Conservation (phyloP, 2,797 vertebrate species). For the Lateolabrax maculatus region DNA sequence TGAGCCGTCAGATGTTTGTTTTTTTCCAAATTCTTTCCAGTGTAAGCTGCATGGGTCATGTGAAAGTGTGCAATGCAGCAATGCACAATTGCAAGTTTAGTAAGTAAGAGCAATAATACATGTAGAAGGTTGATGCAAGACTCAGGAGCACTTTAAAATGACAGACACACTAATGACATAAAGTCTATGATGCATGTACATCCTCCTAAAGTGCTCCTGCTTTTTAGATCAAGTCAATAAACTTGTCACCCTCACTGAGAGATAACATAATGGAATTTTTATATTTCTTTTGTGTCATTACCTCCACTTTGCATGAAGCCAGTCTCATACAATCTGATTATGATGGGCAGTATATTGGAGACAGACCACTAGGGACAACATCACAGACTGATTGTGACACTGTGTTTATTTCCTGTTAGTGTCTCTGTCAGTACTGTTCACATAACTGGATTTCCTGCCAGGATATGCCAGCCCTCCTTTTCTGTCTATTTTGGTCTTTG, state of each 20-base stretch:
- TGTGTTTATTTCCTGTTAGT: slow-evolving; percentile 60
- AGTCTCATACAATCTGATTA: background rate
- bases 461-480: slow-evolving; percentile 48
- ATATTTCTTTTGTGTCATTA: too few relatives aligned
- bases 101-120: background rate
- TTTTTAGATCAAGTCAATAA: background rate
- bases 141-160: background rate
- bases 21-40: background rate
- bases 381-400: slow-evolving; percentile 1
- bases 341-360: background rate
- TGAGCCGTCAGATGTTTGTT: background rate
- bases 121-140: background rate
- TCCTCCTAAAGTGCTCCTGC: background rate
- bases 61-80: background rate
- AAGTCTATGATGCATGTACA: background rate
- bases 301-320: background rate
- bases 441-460: slow-evolving; percentile 68
- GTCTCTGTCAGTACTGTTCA: slow-evolving; percentile 30
- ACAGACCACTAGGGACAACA: slow-evolving; percentile 20
- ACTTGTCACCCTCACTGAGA: background rate
- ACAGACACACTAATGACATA: background rate
- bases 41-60: background rate
- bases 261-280: background rate
- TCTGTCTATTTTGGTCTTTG: slow-evolving; percentile 27
- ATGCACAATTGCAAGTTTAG: too few relatives aligned